A percentile compares a stretch with the other conserved stretches of the same genome.
Evolutionary conservation across 2,113 vertebrate species (phyloP).

Genomic region (Bufo gargarizans): DNA sequence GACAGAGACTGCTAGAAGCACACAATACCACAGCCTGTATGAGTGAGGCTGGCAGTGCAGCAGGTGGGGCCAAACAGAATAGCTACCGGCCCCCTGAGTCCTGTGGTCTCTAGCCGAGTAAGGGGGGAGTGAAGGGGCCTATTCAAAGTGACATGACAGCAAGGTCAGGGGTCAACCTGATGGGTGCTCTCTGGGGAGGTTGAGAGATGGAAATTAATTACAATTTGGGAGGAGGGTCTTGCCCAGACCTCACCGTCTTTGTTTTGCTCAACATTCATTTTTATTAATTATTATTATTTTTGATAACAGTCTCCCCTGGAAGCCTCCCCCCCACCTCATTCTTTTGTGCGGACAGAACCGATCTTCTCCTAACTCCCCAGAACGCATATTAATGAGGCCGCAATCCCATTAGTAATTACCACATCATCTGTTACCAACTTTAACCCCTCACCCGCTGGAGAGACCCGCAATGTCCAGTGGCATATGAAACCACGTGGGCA

Average conservation of each 20-base stretch:
- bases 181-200: conserved; percentile 79
- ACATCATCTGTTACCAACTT: conserved; percentile 89
- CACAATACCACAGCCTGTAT: conserved; percentile 48
- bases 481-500: conserved; percentile 59
- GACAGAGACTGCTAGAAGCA: conserved; percentile 21
- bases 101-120: conserved; percentile 66
- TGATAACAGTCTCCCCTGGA: conserved; percentile 86
- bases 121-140: conserved; percentile 67
- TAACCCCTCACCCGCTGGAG: conserved; percentile 76
- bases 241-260: conserved; percentile 85
- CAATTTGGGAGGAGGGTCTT: conserved; percentile 85
- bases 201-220: conserved; percentile 94
- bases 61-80: conserved; percentile 55
- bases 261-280: conserved; percentile 87
- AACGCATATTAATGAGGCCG: conserved; percentile 92
- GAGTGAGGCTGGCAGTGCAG: conserved; percentile 44
- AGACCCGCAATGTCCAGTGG: conserved; percentile 38
- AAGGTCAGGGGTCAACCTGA: conserved; percentile 79
- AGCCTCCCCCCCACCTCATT: conserved; percentile 80
- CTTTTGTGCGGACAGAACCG: conserved; percentile 88
- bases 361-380: conserved; percentile 67
- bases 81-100: conserved; percentile 54
- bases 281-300: conserved; percentile 79
- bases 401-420: conserved; percentile 94
- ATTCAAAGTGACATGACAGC: conserved; percentile 80